phyloP scores from a whole-genome alignment of 2,888 invertebrate genomes.

The Odontocolon sp. region DNA sequence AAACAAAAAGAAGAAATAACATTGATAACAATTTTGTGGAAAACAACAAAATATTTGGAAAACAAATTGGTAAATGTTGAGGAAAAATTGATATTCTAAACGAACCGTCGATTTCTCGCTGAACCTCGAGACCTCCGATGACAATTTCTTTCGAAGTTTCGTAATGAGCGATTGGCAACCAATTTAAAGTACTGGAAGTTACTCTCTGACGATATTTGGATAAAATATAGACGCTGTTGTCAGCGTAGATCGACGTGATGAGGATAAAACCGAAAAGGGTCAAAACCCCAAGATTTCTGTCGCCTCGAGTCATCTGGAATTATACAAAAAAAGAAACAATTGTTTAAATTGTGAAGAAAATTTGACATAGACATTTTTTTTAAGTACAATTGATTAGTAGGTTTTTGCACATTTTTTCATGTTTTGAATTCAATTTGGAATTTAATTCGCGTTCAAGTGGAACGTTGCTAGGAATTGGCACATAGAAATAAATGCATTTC shows the following conservation, averaged over 20 bases:
- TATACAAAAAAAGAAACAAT: background rate
- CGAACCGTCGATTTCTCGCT: slow-evolving; percentile 52
- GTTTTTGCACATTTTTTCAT: too few relatives aligned
- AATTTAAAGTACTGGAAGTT: slow-evolving; percentile 90
- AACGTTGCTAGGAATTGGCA: too few relatives aligned
- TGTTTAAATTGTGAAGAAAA: too few relatives aligned
- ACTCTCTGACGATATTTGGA: slow-evolving; percentile 84
- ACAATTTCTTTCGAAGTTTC: slow-evolving; percentile 84
- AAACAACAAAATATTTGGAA: background rate
- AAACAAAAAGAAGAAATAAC: background rate
- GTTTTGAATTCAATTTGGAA: too few relatives aligned
- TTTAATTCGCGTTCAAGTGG: too few relatives aligned
- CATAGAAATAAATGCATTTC: too few relatives aligned
- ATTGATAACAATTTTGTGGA: background rate
- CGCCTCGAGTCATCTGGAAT: slow-evolving; percentile 49
- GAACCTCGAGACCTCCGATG: slow-evolving; percentile 82
- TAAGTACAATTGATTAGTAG: too few relatives aligned
- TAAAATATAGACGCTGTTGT: slow-evolving; percentile 79
- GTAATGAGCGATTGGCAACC: slow-evolving; percentile 85
- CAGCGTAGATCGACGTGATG: slow-evolving; percentile 61
- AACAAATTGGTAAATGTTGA: background rate
- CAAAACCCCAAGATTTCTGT: background rate
- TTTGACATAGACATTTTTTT: too few relatives aligned
- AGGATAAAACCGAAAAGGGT: slow-evolving; percentile 16
- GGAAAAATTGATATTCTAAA: background rate